Evolutionary conservation across 2,888 invertebrate genomes (phyloP).

Genomic region (Aplocera efformata): DNA sequence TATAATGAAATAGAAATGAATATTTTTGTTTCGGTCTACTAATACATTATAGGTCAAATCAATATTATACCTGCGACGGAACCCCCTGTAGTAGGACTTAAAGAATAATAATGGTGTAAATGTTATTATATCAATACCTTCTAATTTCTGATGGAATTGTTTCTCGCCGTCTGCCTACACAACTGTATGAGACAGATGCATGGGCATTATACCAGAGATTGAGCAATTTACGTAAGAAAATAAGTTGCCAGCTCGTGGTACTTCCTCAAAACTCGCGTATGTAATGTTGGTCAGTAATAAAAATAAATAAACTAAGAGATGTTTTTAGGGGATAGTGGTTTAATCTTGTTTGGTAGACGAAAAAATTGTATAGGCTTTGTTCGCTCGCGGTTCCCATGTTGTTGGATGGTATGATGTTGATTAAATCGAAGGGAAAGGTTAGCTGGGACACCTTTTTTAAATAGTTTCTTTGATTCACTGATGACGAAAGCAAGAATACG

Average conservation of each 20-base stretch:
- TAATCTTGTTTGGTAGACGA: constrained; percentile 36
- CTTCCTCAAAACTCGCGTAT: constrained; percentile 29
- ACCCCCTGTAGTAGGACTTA: too few species aligned
- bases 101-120: too few species aligned
- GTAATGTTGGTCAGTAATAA: constrained; percentile 32
- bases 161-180: constrained; percentile 1
- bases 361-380: constrained; percentile 32
- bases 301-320: constrained; percentile 29
- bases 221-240: constrained; percentile 13
- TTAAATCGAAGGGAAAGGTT: constrained; percentile 30
- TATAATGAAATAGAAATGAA: too few species aligned
- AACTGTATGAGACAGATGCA: constrained; percentile 20
- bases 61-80: too few species aligned
- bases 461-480: constrained; percentile 25
- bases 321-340: constrained; percentile 28
- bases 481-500: too few species aligned
- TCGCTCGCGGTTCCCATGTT: constrained; percentile 23
- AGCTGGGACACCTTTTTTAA: constrained; percentile 29
- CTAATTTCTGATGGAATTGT: too few species aligned
- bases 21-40: too few species aligned
- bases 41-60: too few species aligned
- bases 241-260: constrained; percentile 5
- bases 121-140: too few species aligned
- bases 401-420: constrained; percentile 34
- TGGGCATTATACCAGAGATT: constrained; percentile 18